phyloP scores from a whole-genome alignment of 2,113 vertebrate genomes.

The Thamnophis sirtalis region DNA sequence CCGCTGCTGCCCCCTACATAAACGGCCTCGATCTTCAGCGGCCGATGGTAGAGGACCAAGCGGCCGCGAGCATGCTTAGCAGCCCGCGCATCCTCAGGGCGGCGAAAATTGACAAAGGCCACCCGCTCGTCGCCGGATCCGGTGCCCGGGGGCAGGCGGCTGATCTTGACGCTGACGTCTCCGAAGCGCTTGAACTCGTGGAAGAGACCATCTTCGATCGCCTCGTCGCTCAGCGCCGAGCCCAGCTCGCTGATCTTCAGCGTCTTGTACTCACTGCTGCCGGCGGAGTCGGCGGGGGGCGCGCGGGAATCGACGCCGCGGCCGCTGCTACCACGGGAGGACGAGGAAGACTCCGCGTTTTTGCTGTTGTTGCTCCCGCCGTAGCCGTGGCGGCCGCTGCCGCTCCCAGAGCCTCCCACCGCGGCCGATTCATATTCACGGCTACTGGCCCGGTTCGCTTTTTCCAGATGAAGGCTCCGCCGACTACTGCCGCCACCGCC shows the following conservation, averaged over 20 bases:
- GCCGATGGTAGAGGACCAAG: constrained; percentile 89
- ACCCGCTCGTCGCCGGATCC: constrained; percentile 80
- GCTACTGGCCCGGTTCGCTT: constrained; percentile 45
- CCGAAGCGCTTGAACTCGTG: constrained; percentile 97
- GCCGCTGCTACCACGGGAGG: constrained; percentile 75
- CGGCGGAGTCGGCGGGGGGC: constrained; percentile 49
- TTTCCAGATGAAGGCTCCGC: constrained; percentile 54
- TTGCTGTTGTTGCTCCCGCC: constrained; percentile 72
- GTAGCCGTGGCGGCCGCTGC: constrained; percentile 68
- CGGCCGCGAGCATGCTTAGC: constrained; percentile 90
- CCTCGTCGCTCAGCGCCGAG: constrained; percentile 90
- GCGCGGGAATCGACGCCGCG: constrained; percentile 69
- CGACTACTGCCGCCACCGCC: constrained; percentile 78
- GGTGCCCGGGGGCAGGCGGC: constrained; percentile 73
- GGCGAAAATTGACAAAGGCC: constrained; percentile 91
- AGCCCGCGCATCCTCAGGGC: constrained; percentile 89
- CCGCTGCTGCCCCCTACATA: constrained; percentile 71
- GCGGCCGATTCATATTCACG: constrained; percentile 78
- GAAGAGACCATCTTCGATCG: constrained; percentile 94
- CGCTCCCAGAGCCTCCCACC: constrained; percentile 52
- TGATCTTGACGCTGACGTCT: constrained; percentile 94
- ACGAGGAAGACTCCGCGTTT: constrained; percentile 45
- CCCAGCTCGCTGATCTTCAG: constrained; percentile 94
- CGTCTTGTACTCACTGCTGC: constrained; percentile 90
- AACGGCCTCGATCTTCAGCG: constrained; percentile 90